Evolutionary conservation across 2,113 vertebrate species (phyloP).

Genomic region (Platichthys stellatus): DNA sequence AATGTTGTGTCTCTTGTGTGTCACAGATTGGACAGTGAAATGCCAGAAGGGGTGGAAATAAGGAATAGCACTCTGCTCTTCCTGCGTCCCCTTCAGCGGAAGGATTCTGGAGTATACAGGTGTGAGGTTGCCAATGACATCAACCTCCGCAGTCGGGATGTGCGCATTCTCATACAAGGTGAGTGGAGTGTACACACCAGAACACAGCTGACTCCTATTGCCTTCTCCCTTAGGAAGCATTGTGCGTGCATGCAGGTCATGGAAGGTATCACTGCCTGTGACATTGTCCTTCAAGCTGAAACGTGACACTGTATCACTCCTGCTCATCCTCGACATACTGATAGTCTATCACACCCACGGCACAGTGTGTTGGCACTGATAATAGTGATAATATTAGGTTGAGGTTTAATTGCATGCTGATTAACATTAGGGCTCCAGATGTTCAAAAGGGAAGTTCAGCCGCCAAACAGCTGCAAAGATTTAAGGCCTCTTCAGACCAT

Average conservation of each 20-base stretch:
- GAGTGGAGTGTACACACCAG: constrained; percentile 68
- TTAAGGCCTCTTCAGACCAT: constrained; percentile 40
- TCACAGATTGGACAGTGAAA: constrained; percentile 90
- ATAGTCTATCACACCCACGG: constrained; percentile 23
- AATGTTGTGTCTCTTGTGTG: constrained; percentile 23
- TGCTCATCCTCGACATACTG: constrained; percentile 32
- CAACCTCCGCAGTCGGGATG: constrained; percentile 91
- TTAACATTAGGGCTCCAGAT: constrained; percentile 70
- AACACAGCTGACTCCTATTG: constrained; percentile 65
- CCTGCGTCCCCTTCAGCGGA: constrained; percentile 89
- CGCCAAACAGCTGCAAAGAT: constrained; percentile 57
- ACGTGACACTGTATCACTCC: constrained; percentile 68
- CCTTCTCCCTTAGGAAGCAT: constrained; percentile 57
- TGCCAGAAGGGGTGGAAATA: constrained; percentile 90
- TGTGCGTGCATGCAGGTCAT: constrained; percentile 52
- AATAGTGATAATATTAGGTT: constrained; percentile 44
- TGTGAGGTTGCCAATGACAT: constrained; percentile 95
- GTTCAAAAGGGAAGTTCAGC: constrained; percentile 51
- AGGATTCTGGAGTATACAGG: constrained; percentile 94
- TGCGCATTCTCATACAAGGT: constrained; percentile 93
- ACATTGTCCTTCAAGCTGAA: constrained; percentile 74
- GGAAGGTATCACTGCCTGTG: constrained; percentile 60
- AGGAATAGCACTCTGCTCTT: constrained; percentile 93
- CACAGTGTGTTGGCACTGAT: constrained; percentile 38
- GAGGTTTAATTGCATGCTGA: constrained; percentile 53